Evolutionary conservation across 2,797 vertebrate genomes (phyloP).

Genomic region (Tapera naevia): DNA sequence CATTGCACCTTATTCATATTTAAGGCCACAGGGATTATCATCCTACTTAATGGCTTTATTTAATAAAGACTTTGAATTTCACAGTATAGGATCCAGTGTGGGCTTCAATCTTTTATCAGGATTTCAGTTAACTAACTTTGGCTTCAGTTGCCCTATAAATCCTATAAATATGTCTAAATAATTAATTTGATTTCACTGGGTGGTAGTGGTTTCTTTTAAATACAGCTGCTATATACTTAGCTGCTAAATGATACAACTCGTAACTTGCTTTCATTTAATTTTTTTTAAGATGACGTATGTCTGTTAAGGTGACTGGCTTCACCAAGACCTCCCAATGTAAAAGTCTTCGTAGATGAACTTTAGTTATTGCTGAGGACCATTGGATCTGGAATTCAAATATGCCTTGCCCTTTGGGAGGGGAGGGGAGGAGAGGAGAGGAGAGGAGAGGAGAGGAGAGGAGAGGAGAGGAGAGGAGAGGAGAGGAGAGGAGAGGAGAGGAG

Average conservation of each 20-base stretch:
- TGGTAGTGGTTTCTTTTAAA: constrained; percentile 14
- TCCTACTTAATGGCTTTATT: constrained; percentile 70
- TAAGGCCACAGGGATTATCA: constrained; percentile 72
- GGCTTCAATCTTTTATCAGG: constrained; percentile 47
- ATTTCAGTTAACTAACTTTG: constrained; percentile 62
- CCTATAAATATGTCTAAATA: constrained; percentile 59
- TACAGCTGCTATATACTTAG: background rate
- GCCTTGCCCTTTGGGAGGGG: background rate
- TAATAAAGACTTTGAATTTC: constrained; percentile 67
- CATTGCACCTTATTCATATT: constrained; percentile 68
- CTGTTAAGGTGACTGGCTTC: background rate
- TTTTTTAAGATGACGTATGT: background rate
- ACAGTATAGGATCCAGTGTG: constrained; percentile 33
- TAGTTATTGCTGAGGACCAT: background rate
- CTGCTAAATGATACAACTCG: background rate
- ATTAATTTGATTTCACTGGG: constrained; percentile 49
- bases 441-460: background rate
- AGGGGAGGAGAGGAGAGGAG: background rate
- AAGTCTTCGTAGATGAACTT: background rate
- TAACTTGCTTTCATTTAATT: background rate
- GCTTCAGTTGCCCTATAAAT: constrained; percentile 48
- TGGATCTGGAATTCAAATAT: background rate
- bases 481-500: background rate
- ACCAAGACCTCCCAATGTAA: background rate
- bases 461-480: background rate